These are phyloP conservation scores for Sphenopsis melanotis DNA, from an alignment of 2,797 vertebrate genomes.

Conservation along the genomic window DNA sequence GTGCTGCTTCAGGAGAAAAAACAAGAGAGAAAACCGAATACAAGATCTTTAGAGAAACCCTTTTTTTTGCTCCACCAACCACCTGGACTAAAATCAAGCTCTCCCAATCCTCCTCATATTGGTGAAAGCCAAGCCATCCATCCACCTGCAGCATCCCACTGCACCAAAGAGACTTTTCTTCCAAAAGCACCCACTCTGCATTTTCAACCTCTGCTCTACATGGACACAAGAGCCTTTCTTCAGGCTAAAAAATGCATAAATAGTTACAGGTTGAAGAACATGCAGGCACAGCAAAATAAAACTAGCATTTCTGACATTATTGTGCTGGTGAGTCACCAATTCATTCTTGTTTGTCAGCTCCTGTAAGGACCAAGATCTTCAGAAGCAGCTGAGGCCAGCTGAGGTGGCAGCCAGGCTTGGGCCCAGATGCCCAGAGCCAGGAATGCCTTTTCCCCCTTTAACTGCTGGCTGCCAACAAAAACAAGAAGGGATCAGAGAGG, in stretches of 20 bases:
- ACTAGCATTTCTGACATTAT: background rate
- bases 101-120: background rate
- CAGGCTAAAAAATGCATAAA: background rate
- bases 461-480: background rate
- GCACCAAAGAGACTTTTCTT: background rate
- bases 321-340: constrained; percentile 7
- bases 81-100: background rate
- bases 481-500: background rate
- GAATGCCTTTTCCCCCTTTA: background rate
- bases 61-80: background rate
- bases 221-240: background rate
- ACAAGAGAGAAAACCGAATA: background rate
- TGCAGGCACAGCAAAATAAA: background rate
- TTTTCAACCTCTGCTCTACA: background rate
- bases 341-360: constrained; percentile 21
- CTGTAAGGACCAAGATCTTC: background rate
- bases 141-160: background rate
- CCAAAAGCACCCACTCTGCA: background rate
- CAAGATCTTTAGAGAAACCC: background rate
- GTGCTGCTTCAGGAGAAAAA: background rate
- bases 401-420: background rate
- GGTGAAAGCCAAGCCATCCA: background rate
- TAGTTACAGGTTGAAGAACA: background rate
- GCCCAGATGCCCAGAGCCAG: background rate
- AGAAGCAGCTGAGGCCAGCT: background rate